Conservation (phyloP, 2,797 vertebrate species). For the Lithobates sylvaticus region DNA sequence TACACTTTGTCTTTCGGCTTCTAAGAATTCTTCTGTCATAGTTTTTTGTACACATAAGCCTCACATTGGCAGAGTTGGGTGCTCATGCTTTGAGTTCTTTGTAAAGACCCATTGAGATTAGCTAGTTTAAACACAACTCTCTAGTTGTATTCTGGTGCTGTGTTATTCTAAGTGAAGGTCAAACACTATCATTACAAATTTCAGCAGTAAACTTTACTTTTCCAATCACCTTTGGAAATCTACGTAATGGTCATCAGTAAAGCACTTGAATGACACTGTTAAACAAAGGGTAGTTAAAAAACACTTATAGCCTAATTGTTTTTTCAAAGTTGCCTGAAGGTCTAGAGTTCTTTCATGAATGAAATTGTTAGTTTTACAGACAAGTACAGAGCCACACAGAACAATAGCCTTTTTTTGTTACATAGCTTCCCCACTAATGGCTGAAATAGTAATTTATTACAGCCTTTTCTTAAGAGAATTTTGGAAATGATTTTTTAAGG, state of each 20-base stretch:
- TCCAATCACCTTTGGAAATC: background rate
- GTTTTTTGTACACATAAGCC: too few species aligned
- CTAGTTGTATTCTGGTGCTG: background rate
- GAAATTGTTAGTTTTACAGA: constrained; percentile 65
- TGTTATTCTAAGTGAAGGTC: background rate
- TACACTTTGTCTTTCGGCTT: too few species aligned
- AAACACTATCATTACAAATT: background rate
- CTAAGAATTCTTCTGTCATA: too few species aligned
- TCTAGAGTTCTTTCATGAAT: constrained; percentile 68
- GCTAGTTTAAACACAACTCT: too few species aligned
- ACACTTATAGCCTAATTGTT: constrained; percentile 65
- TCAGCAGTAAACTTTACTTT: background rate
- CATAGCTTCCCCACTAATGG: constrained; percentile 18
- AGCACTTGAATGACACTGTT: constrained; percentile 20
- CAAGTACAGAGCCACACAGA: constrained; percentile 62
- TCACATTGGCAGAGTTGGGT: too few species aligned
- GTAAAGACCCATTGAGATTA: too few species aligned
- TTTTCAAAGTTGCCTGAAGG: constrained; percentile 67
- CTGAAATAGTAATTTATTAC: constrained; percentile 19
- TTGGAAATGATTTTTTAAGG: too few species aligned
- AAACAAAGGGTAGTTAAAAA: constrained; percentile 38
- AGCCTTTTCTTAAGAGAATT: too few species aligned
- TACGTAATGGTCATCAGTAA: constrained; percentile 19
- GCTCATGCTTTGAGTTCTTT: too few species aligned
- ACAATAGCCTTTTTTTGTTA: constrained; percentile 62